A percentile compares a stretch with the other conserved stretches of the same genome.
phyloP scores from a whole-genome alignment of 2,797 vertebrate genomes.

The Scarus forsteni region DNA sequence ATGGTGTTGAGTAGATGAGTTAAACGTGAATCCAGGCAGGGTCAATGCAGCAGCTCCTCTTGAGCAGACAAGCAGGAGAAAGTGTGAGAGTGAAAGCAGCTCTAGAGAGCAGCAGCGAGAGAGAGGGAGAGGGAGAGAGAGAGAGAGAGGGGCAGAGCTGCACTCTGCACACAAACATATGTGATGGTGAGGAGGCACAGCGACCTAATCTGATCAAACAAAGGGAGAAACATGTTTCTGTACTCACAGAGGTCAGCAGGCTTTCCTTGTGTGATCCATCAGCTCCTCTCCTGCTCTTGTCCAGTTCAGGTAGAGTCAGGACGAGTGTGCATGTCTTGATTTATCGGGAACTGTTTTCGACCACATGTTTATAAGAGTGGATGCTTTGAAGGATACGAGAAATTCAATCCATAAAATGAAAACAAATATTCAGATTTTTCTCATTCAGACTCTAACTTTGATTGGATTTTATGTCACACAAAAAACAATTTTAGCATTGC shows the following conservation, averaged over 20 bases:
- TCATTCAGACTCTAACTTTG: no score
- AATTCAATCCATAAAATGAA: no score
- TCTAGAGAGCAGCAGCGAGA: conserved; percentile 17
- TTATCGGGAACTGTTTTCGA: no score
- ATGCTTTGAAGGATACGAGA: neutral
- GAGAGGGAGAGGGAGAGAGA: conserved; percentile 33
- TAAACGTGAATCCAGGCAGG: conserved; percentile 45
- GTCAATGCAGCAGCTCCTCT: conserved; percentile 44
- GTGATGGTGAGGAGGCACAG: conserved; percentile 25
- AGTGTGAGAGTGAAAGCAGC: conserved; percentile 54
- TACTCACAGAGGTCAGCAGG: neutral
- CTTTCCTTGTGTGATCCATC: no score
- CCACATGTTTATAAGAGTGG: neutral
- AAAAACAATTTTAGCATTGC: no score
- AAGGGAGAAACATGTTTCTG: neutral
- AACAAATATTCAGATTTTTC: no score
- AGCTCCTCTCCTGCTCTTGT: no score
- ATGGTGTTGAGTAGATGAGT: conserved; percentile 61
- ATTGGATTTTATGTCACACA: no score
- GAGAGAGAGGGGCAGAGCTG: conserved; percentile 30
- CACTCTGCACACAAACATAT: neutral
- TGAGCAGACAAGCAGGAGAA: conserved; percentile 50
- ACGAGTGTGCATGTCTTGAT: no score
- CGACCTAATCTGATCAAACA: neutral
- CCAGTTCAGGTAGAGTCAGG: no score